Percentiles rank a stretch among this genome's conserved stretches.
These are phyloP conservation scores for Pandion haliaetus DNA, from an alignment of 2,113 vertebrate genomes.

Conservation along the genomic window DNA sequence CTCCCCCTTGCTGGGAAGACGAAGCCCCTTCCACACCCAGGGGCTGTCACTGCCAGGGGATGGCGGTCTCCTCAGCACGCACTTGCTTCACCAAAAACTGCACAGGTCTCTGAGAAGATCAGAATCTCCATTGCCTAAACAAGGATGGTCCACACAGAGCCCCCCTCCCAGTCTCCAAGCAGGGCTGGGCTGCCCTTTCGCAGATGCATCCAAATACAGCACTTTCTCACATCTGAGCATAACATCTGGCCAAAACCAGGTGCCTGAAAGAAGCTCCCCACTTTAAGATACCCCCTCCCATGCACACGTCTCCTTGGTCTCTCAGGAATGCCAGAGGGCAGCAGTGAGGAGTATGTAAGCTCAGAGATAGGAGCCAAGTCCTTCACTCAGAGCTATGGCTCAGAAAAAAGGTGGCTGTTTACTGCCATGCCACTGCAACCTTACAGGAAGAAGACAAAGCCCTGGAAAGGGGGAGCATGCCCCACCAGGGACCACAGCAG, in stretches of 20 bases:
- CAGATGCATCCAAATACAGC: not conserved
- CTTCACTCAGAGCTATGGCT: not conserved
- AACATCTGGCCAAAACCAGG: not conserved
- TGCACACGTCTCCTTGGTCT: fast-evolving
- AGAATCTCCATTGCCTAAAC: not conserved
- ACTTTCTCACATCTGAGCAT: not conserved
- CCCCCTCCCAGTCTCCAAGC: not conserved
- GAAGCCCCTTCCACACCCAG: not conserved
- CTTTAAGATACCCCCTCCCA: not conserved
- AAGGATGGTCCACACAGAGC: not conserved
- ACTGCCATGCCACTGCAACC: not conserved
- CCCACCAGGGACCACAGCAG: not conserved
- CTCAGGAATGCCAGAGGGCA: not conserved
- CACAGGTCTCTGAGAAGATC: not conserved
- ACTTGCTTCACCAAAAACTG: not conserved
- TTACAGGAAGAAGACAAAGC: not conserved
- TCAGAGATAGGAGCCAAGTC: not conserved
- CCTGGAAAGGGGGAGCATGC: not conserved
- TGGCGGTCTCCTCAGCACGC: not conserved
- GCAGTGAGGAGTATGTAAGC: not conserved
- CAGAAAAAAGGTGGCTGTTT: not conserved
- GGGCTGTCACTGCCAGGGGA: not conserved
- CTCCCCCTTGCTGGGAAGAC: not conserved
- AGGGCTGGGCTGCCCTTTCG: not conserved
- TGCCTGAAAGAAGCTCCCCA: not conserved